Evolutionary conservation across 2,888 invertebrate genomes (phyloP), one percentile per base, ranked within the genome.

Genomic region (Ceramica pisi): DNA sequence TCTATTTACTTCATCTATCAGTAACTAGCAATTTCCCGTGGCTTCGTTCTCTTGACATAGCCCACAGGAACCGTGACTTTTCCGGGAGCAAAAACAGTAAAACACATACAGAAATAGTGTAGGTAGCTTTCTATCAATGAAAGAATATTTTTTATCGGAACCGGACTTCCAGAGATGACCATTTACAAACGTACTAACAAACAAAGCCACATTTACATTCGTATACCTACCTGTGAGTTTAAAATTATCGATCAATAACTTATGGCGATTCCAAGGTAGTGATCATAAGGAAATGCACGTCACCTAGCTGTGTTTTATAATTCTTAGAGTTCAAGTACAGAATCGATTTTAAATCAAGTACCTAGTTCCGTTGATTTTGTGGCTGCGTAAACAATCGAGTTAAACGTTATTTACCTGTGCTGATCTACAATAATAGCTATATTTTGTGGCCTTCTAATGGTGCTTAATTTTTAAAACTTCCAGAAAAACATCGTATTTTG

Each of bases 321-420:
- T 57, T 57, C 50, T 51, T 31, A 38, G 26, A 79, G 35, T 65
- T 75, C 50, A 50, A 78, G 44, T 57, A 26, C 44, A 56, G 12
- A 38, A 65, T 60, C 12, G 48, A 59, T 41, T 72, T 46, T 62
- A 41, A 50, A 78, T 78, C 26, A 46, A 63, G 35, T n/a, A n/a
- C n/a, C n/a, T 12, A 63, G 6, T 48, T 53, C 7, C 1, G 2
- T 50, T 19, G 19, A 41, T 16, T 51, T 62, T 41, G 57, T 16
- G 16, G 9, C 38, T 46, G 12, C n/a, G 23, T 41, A 41, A 53
- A 59, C 31, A 62, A 57, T 51, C 3, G 31, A 41, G 14, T 41
- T 9, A 19, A 53, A 76, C 38, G n/a, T 46, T 31, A 14, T 48
- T 31, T 53, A n/a, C n/a, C 7, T 48, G 23, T 38, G 21, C 21